Base-by-base conservation (phyloP, 2,888 invertebrate genomes). In the Caenorhabditis drosophilae region DNA sequence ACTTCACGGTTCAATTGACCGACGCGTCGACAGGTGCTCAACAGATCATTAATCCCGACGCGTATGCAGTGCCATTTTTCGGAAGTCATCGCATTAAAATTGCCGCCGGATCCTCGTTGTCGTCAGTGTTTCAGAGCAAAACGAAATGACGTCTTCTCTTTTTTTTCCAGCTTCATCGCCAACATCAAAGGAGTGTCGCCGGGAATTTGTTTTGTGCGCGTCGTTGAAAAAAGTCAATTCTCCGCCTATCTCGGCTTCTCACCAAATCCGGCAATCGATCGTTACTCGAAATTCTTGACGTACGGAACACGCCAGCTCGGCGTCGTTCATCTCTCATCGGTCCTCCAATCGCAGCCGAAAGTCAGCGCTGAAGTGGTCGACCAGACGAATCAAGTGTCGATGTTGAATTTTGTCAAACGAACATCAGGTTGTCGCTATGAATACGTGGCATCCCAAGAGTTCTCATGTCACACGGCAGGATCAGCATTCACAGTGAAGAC, bases 211-310 rank as follows among this genome's bases (percentile, higher is more conserved):
- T 58, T 46, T 38, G 27, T 64, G 12, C 35, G 61, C 50, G 40
- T 70, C 11, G 49, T 58, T 2, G 70, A 70, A 20, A 36, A 51
- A 23, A 67, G 63, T 36, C 58, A 59, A 22, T 60, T 64, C 48
- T 48, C 67, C 7, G 54, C 55, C 7, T 66, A 67, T 36, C 36
- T 71, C 20, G 67, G 67, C 46, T 71, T 71, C 53, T 64, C 71
- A n/a, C 57, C 67, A 1, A 59, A 68, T 51, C 71, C 71, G 34
- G 63, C 70, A 0, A 46, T 47, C 16, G 67, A 70, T 40, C 26
- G 55, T 12, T 49, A 50, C 47, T 54, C 55, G 2, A 48, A 36
- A 27, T 53, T 63, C 47, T 48, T 67, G 26, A 50, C 53, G 6
- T 67, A 67, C 26, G 70, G 60, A 12, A 61, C 44, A 11, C 56